A percentile compares a stretch with the other conserved stretches of the same genome.
These are phyloP conservation scores for Sesia bembeciformis DNA, from an alignment of 2,888 invertebrate species.

Conservation along the genomic window DNA sequence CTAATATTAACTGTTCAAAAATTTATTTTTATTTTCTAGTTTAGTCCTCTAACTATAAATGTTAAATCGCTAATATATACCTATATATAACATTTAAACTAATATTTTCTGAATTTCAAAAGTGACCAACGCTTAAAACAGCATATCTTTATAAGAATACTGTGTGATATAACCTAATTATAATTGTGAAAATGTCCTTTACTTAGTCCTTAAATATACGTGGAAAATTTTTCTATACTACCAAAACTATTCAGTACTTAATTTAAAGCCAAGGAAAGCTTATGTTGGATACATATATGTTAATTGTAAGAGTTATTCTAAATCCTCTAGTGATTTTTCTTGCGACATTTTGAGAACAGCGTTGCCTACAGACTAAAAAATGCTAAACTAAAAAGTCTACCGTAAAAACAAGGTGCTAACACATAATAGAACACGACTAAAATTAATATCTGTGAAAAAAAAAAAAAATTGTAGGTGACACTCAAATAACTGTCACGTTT, in stretches of 20 bases:
- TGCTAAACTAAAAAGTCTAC: too few species aligned
- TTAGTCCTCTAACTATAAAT: slow-evolving; percentile 16
- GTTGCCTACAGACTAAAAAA: too few species aligned
- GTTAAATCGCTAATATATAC: slow-evolving; percentile 16
- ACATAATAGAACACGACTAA: too few species aligned
- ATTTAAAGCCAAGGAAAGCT: slow-evolving; percentile 55
- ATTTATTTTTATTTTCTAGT: slow-evolving; percentile 6
- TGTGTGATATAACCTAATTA: slow-evolving; percentile 71
- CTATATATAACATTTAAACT: slow-evolving; percentile 14
- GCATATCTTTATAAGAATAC: slow-evolving; percentile 70
- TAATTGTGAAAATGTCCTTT: slow-evolving; percentile 55
- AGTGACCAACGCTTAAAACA: slow-evolving; percentile 68
- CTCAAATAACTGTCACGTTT: too few species aligned
- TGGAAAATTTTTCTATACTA: slow-evolving; percentile 7
- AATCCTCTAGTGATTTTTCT: too few species aligned
- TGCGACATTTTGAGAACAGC: too few species aligned
- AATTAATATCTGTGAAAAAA: too few species aligned
- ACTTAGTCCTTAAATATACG: slow-evolving; percentile 36
- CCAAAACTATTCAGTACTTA: slow-evolving; percentile 55
- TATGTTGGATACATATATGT: slow-evolving; percentile 29
- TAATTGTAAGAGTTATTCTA: too few species aligned
- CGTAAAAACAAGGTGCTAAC: too few species aligned
- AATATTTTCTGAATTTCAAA: slow-evolving; percentile 40
- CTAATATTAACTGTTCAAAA: slow-evolving; percentile 1
- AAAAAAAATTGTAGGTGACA: too few species aligned